These are phyloP conservation scores for Dermolepida albohirtum DNA, from an alignment of 2,888 invertebrate species.

Conservation along the genomic window DNA sequence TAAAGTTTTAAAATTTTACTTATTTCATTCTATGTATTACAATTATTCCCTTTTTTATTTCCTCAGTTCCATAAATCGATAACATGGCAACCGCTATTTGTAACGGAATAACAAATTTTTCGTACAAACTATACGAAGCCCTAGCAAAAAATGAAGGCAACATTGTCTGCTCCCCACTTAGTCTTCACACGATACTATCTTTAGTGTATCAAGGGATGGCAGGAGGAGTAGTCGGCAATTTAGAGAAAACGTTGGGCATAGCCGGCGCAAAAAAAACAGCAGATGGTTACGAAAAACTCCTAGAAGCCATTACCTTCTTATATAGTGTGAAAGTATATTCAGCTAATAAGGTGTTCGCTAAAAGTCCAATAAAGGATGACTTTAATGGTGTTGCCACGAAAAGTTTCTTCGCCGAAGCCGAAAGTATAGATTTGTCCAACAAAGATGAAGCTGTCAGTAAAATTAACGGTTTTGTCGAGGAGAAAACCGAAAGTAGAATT, in stretches of 20 bases:
- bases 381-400: conserved; percentile 71
- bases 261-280: conserved; percentile 48
- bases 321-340: conserved; percentile 72
- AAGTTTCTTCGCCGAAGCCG: conserved; percentile 74
- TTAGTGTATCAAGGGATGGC: conserved; percentile 62
- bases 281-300: conserved; percentile 51
- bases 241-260: conserved; percentile 54
- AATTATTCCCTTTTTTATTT: no score
- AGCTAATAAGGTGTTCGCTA: conserved; percentile 77
- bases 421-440: conserved; percentile 73
- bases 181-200: conserved; percentile 62
- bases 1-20: no score
- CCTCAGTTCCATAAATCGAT: conserved; percentile 12
- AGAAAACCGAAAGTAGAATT: conserved; percentile 85
- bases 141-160: conserved; percentile 53
- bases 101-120: conserved; percentile 56
- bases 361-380: conserved; percentile 66
- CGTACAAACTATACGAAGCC: conserved; percentile 57
- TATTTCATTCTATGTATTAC: no score
- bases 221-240: conserved; percentile 57
- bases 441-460: conserved; percentile 63
- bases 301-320: conserved; percentile 57
- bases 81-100: conserved; percentile 49
- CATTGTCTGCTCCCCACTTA: conserved; percentile 63
- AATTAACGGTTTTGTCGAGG: conserved; percentile 86